Conservation (phyloP, 2,888 invertebrate genomes). For the Lomographa bimaculata region DNA sequence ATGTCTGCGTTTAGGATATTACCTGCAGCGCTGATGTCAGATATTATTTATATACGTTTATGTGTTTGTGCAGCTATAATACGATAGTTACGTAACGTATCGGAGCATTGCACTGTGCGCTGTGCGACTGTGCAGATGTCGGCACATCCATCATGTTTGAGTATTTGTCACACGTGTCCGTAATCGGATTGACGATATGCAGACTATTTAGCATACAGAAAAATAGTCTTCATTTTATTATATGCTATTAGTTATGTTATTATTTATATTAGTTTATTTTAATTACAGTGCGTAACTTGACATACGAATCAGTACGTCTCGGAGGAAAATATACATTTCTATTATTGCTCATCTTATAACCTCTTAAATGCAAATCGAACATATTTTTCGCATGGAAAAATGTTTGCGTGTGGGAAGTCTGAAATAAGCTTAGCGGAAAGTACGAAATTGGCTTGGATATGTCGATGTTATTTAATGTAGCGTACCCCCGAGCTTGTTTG, state of each 20-base stretch:
- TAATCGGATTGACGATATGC: conserved; percentile 18
- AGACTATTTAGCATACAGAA: no score
- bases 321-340: conserved; percentile 39
- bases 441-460: conserved; percentile 75
- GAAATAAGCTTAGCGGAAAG: conserved; percentile 73
- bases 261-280: conserved; percentile 8
- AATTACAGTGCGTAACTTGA: no score
- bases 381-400: conserved; percentile 63
- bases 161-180: conserved; percentile 18
- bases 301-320: no score
- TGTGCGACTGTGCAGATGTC: conserved; percentile 4
- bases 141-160: conserved; percentile 26
- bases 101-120: conserved; percentile 16
- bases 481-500: conserved; percentile 66
- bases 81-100: background rate
- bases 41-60: background rate
- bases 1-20: conserved; percentile 10
- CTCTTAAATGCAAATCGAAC: conserved; percentile 72
- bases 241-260: no score
- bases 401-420: conserved; percentile 68
- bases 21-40: background rate
- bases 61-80: conserved; percentile 9
- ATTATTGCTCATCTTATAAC: no score
- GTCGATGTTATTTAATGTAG: conserved; percentile 78
- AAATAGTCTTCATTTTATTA: no score